A percentile compares a stretch with the other conserved stretches of the same genome.
Evolutionary conservation across 2,797 vertebrate species (phyloP).

Genomic region (Myripristis murdjan): DNA sequence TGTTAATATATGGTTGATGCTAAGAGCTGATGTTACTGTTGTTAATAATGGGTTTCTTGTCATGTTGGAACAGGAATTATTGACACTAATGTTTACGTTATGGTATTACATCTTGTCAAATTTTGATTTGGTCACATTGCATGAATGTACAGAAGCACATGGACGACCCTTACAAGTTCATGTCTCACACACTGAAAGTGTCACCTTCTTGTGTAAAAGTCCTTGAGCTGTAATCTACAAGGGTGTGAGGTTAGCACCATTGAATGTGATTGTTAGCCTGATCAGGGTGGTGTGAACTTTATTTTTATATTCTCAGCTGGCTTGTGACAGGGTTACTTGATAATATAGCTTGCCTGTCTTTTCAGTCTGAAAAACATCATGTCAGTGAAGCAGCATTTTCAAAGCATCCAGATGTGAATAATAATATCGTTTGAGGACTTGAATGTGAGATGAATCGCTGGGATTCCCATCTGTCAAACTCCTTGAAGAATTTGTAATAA

Average conservation of each 20-base stretch:
- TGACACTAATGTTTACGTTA: constrained; percentile 7
- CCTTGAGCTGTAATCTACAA: constrained; percentile 56
- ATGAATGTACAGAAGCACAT: not conserved
- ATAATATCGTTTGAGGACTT: constrained; percentile 3
- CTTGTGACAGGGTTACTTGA: constrained; percentile 55
- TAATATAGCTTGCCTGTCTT: constrained; percentile 66
- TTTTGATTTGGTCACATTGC: constrained; percentile 18
- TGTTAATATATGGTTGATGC: constrained; percentile 39
- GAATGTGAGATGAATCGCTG: constrained; percentile 3
- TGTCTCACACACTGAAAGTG: constrained; percentile 29
- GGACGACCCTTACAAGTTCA: constrained; percentile 16
- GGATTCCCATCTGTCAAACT: not conserved
- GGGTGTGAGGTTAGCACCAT: constrained; percentile 55
- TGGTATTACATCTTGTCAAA: no score
- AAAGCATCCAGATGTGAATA: constrained; percentile 21
- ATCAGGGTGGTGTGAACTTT: constrained; percentile 66
- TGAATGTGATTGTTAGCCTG: constrained; percentile 66
- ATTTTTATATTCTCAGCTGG: constrained; percentile 67
- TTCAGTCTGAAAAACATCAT: constrained; percentile 21
- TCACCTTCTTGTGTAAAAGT: constrained; percentile 43
- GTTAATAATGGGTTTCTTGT: no score
- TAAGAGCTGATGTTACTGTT: constrained; percentile 26
- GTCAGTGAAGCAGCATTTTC: constrained; percentile 23
- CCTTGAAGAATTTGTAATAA: not conserved
- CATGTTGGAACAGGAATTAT: not conserved